Percentiles rank a stretch among this genome's conserved stretches.
Conservation (phyloP, 1,140 invertebrate genomes). For the Neelides sp. region DNA sequence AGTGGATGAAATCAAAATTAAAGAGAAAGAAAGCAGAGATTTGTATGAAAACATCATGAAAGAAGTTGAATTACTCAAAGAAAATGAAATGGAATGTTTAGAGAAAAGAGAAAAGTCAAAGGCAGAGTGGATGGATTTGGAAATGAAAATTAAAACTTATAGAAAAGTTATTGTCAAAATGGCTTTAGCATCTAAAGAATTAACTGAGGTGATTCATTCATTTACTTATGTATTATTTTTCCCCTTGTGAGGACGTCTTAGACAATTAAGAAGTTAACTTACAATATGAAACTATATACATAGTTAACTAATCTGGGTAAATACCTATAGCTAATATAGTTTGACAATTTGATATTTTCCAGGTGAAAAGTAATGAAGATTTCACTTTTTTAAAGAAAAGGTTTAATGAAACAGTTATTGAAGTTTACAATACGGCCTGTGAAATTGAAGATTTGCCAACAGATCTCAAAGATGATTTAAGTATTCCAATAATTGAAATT, state of each 20-base stretch:
- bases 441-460: constrained; percentile 19
- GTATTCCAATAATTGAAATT: too few relatives aligned
- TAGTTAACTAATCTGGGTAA: too few relatives aligned
- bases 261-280: background rate
- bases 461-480: background rate
- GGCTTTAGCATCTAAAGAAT: constrained; percentile 25
- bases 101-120: background rate
- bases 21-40: constrained; percentile 18
- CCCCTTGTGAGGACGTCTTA: too few relatives aligned
- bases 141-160: background rate
- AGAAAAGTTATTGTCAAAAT: constrained; percentile 22
- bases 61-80: constrained; percentile 5
- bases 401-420: constrained; percentile 17
- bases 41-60: background rate
- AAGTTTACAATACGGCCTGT: constrained; percentile 21
- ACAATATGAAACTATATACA: background rate
- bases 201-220: constrained; percentile 17
- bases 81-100: background rate
- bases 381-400: constrained; percentile 16
- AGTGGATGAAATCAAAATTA: constrained; percentile 7
- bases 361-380: constrained; percentile 21
- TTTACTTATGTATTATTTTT: background rate
- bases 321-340: too few relatives aligned
- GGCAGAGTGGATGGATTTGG: background rate
- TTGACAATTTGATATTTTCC: background rate